These are phyloP conservation scores for Drymonia ruficornis DNA, from an alignment of 2,888 invertebrate species.

Conservation along the genomic window DNA sequence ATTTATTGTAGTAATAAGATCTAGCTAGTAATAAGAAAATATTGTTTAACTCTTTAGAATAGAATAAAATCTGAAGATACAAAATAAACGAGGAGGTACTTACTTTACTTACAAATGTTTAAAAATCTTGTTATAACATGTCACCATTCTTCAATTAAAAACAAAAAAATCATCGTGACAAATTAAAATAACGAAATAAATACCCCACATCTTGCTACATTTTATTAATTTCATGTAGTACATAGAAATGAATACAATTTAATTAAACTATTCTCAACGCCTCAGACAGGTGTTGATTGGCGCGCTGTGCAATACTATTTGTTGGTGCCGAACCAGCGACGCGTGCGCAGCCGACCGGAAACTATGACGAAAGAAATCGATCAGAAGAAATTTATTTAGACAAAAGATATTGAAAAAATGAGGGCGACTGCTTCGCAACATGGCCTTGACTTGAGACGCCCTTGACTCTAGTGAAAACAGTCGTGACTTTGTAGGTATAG, in stretches of 20 bases:
- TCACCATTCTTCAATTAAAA: not conserved
- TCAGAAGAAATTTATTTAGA: slow-evolving; percentile 70
- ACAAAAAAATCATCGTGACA: no score
- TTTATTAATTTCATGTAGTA: not conserved
- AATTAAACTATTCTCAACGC: slow-evolving; percentile 28
- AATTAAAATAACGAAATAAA: not conserved
- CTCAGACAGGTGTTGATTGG: slow-evolving; percentile 27
- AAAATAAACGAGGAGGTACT: no score
- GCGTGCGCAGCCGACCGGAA: slow-evolving; percentile 67
- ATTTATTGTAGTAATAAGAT: not conserved
- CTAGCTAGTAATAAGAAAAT: not conserved
- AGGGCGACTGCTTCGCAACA: slow-evolving; percentile 72
- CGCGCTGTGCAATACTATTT: slow-evolving; percentile 36
- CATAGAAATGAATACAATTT: slow-evolving; percentile 17
- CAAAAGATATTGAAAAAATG: slow-evolving; percentile 65
- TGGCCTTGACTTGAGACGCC: slow-evolving; percentile 75
- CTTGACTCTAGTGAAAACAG: slow-evolving; percentile 80
- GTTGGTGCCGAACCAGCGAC: slow-evolving; percentile 31
- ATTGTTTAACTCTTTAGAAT: no score
- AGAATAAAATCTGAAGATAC: no score
- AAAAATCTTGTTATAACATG: not conserved
- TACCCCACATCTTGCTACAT: not conserved
- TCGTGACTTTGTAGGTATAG: slow-evolving; percentile 36
- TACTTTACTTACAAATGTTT: not conserved
- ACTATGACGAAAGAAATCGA: slow-evolving; percentile 73